Percentiles rank a stretch among this genome's conserved stretches.
phyloP scores from a whole-genome alignment of 1,140 invertebrate genomes.

The honey bee (Apis mellifera) region DNA sequence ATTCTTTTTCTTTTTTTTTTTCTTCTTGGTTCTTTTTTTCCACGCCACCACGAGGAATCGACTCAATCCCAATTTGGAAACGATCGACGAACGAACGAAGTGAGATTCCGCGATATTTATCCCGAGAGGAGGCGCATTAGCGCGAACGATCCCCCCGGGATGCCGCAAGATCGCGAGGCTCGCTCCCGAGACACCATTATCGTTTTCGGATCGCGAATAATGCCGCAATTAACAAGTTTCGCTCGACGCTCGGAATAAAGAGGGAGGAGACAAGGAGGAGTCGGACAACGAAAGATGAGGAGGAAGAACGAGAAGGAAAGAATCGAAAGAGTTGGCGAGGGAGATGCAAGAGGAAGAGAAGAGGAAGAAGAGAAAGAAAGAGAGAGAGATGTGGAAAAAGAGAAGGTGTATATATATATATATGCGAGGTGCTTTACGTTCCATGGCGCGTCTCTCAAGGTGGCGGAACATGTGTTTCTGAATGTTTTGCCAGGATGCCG shows the following conservation, averaged over 20 bases:
- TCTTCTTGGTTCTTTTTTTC: no score
- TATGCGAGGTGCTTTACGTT: slow-evolving; percentile 47
- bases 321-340: not conserved
- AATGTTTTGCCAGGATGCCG: slow-evolving; percentile 54
- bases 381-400: not conserved
- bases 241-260: not conserved
- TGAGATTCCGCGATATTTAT: not conserved
- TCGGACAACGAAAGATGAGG: not conserved
- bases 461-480: slow-evolving; percentile 69
- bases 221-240: slow-evolving; percentile 24
- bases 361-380: not conserved
- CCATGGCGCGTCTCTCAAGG: slow-evolving; percentile 55
- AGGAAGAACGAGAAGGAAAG: not conserved
- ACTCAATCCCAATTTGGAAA: not conserved
- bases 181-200: slow-evolving; percentile 27
- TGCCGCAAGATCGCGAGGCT: not conserved
- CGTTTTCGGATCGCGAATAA: slow-evolving; percentile 45
- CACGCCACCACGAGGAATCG: not conserved
- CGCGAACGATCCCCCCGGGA: not conserved
- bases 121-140: not conserved
- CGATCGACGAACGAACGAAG: no score
- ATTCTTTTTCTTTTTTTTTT: not conserved
- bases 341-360: not conserved
- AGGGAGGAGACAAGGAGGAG: not conserved
- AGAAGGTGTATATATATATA: not conserved